A percentile compares a stretch with the other conserved stretches of the same genome.
Evolutionary conservation across 2,113 vertebrate species (phyloP).

Genomic region (Hydrolagus affinis): DNA sequence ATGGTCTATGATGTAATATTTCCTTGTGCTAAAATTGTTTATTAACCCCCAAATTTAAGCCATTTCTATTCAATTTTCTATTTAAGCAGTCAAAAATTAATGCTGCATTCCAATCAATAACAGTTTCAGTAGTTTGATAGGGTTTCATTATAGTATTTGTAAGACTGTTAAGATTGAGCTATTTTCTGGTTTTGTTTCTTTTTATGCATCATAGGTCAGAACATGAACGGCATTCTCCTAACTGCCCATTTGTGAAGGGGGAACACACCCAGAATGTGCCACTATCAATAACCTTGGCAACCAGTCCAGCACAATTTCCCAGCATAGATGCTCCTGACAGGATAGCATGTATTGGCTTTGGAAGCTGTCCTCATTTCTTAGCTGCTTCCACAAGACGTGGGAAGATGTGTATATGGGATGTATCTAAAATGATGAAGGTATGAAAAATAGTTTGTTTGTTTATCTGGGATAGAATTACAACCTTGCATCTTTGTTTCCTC

Average conservation of each 20-base stretch:
- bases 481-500: not conserved
- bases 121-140: not conserved
- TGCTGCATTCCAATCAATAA: not conserved
- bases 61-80: too few species aligned
- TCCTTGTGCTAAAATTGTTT: too few species aligned
- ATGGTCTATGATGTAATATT: too few species aligned
- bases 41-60: too few species aligned
- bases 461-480: constrained; percentile 29
- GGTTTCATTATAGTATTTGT: not conserved
- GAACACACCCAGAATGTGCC: constrained; percentile 98
- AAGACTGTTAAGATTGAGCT: not conserved
- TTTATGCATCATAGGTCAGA: constrained; percentile 70
- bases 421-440: constrained; percentile 99
- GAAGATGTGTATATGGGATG: constrained; percentile 96
- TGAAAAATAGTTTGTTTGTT: constrained; percentile 23
- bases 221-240: constrained; percentile 96
- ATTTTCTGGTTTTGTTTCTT: not conserved
- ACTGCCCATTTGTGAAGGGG: constrained; percentile 96
- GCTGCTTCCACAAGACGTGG: constrained; percentile 93
- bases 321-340: constrained; percentile 83
- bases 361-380: constrained; percentile 92
- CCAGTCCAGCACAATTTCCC: constrained; percentile 91
- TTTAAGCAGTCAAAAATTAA: too few species aligned
- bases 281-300: constrained; percentile 89
- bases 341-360: constrained; percentile 91